Base-by-base conservation (phyloP, 2,888 invertebrate species). In the Apamea anceps region DNA sequence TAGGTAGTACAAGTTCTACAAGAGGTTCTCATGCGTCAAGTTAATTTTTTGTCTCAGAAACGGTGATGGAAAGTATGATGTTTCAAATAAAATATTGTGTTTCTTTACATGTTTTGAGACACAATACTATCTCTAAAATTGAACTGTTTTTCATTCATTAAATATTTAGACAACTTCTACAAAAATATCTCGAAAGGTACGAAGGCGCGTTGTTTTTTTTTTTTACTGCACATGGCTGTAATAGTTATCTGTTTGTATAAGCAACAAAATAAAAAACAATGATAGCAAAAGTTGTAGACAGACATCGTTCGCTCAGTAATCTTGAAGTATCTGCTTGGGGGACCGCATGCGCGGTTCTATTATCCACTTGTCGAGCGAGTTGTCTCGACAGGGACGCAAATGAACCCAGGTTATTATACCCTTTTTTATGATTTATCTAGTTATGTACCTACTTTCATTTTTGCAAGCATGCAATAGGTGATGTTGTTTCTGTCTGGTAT, bases 261-360 rank as follows among this genome's bases (percentile, higher is more conserved):
- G 28, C 5, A 62, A 67, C 28, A 84, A 48, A 63, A 15, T 42
- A 32, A 51, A 68, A 25, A 79, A 63, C 21, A 68, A 18, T 2
- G 42, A 68, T 21, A 74, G 18, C 42, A 37, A 28, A 80, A 75
- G n/a, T 60, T 13, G 80, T 57, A n/a, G 74, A 86, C 74, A 76
- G 80, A 76, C 60, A 42, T 60, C 60, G 13, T n/a, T n/a, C n/a
- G n/a, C 28, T 42, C 85, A 85, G 73, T 65, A 13, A 71, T 57
- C 32, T 60, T 45, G 18, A 71, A 71, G 71, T 63, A 63, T 65
- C 60, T 15, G 63, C 28, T 83, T 60, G 57, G 62, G 66, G 57
- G 79, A 72, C 21, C 18, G 45, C 25, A 37, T 51, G 48, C n/a
- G 54, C 42, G 12, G 32, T 81, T 83, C 84, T 81, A 76, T 79